phyloP scores from a whole-genome alignment of 1,140 invertebrate species.

The Calliphora vicina region DNA sequence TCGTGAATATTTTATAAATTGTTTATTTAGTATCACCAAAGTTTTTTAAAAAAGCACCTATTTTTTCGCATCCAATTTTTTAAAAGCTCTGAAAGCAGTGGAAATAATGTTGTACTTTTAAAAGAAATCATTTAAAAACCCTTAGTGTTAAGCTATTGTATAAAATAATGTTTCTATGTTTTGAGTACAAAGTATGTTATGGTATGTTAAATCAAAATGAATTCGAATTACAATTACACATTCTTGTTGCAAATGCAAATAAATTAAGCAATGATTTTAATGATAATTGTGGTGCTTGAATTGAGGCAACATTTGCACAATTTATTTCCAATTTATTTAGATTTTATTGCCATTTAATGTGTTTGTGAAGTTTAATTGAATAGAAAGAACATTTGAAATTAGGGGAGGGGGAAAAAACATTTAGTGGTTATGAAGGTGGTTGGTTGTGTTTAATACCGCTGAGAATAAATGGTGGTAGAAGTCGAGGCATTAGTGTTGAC shows the following conservation, averaged over 20 bases:
- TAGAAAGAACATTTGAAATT: background rate
- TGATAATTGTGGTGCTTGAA: background rate
- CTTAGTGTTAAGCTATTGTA: too few species aligned
- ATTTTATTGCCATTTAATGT: conserved; percentile 1
- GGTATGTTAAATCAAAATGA: too few species aligned
- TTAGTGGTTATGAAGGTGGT: background rate
- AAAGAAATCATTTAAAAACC: too few species aligned
- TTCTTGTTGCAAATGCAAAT: background rate
- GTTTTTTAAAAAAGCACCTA: too few species aligned
- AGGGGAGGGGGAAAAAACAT: background rate
- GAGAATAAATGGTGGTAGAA: background rate
- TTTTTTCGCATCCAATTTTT: too few species aligned
- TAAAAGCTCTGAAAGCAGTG: too few species aligned
- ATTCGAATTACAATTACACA: background rate
- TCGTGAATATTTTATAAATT: too few species aligned
- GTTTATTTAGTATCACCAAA: too few species aligned
- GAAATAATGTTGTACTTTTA: too few species aligned
- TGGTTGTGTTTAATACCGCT: background rate
- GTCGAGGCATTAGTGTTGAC: background rate
- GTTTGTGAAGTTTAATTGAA: background rate
- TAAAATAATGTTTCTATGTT: too few species aligned
- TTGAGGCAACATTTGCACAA: background rate
- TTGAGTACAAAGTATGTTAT: too few species aligned
- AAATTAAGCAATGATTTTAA: conserved; percentile 21
- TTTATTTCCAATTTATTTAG: conserved; percentile 7